Base-by-base conservation (phyloP, 2,797 vertebrate species). In the Paratrypauchen microcephalus region DNA sequence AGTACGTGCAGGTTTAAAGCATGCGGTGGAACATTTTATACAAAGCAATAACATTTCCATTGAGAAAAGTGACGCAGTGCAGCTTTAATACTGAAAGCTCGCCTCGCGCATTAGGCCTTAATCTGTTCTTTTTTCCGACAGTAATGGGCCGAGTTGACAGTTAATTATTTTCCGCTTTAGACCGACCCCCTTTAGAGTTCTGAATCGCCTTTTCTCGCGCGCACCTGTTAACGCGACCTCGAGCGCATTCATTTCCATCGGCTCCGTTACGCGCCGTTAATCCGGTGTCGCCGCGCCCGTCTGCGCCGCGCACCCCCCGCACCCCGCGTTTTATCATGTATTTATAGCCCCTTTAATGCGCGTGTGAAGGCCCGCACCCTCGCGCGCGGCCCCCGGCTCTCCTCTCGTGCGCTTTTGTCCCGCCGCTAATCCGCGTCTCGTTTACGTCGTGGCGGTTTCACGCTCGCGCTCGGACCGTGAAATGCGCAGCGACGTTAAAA, bases 401-500 rank as follows among this genome's bases (percentile, higher is more conserved):
- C 30, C 19, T 61, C 59, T 61, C 59, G 59, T 61, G 59, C 59
- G 50, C 78, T 82, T 59, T 66, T 24, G 64, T 47, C 73, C 79
- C 78, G 18, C 30, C 0, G 19, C 3, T 61, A 61, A 61, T 61
- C 59, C 23, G 59, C 59, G 32, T 61, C 59, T 61, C 32, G 59
- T 61, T 61, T 61, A 61, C 32, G 59, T 61, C 59, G n/a, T 12
- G 1, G 5, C 1, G 0, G 47, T 80, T 71, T 85, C 77, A 74
- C 79, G 81, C 54, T 74, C 16, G 1, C 2, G 3, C 0, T 1
- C 5, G 0, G 56, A 80, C 21, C 83, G 79, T 76, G 75, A 83
- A 72, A 82, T 62, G 59, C 19, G 59, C 32, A 61, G 59, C 9
- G 59, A 61, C 59, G 59, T 61, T 61, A 61, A 61, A 60, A 61